These are phyloP conservation scores for Dromas ardeola DNA, from an alignment of 2,113 vertebrate species.

Conservation along the genomic window DNA sequence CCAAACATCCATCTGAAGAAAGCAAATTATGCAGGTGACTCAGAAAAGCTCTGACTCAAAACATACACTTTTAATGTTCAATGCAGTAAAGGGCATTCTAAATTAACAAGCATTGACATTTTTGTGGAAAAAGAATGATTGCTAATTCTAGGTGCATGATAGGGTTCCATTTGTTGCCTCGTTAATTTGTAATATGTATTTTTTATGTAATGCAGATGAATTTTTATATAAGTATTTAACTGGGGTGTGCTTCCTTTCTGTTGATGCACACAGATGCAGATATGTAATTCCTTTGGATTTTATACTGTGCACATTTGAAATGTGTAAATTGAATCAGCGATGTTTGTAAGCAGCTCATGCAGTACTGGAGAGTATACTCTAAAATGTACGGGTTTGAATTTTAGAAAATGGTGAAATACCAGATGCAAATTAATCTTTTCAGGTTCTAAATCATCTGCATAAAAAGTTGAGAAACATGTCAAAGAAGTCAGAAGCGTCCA, in stretches of 20 bases:
- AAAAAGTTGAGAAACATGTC: slow-evolving; percentile 96
- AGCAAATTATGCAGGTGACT: slow-evolving; percentile 6
- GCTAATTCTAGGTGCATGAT: not conserved
- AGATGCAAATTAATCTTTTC: slow-evolving; percentile 63
- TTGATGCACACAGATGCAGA: not conserved
- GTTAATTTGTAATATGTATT: not conserved
- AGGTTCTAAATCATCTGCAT: slow-evolving; percentile 96
- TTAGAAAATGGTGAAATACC: not conserved
- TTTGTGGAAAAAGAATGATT: not conserved
- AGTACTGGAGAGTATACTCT: not conserved
- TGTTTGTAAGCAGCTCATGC: not conserved
- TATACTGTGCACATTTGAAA: not conserved
- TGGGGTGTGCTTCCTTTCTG: not conserved
- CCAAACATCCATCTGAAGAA: not conserved
- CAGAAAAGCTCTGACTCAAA: slow-evolving; percentile 39
- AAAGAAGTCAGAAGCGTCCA: slow-evolving; percentile 97
- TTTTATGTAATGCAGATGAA: not conserved
- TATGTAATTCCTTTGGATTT: not conserved
- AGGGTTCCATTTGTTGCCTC: not conserved
- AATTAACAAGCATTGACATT: not conserved
- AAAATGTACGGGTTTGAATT: not conserved
- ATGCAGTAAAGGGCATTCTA: not conserved
- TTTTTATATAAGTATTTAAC: not conserved
- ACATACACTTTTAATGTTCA: not conserved
- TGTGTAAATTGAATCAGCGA: not conserved